Base-by-base conservation (phyloP, 2,797 vertebrate genomes). In the Chromobotia macracanthus region DNA sequence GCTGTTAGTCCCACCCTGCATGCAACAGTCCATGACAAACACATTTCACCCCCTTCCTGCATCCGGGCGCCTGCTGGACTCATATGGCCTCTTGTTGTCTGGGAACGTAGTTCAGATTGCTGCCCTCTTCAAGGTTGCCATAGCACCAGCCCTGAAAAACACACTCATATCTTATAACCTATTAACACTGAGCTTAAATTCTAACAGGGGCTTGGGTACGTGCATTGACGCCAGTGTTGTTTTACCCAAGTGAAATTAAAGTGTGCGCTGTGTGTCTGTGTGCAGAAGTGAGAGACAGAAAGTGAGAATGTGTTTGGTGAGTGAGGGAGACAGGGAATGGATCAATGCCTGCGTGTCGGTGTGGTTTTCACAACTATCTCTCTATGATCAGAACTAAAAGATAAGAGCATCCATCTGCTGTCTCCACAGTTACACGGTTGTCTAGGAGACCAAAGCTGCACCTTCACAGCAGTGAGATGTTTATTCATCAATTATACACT, bases 111-210 rank as follows among this genome's bases (percentile, higher is more conserved):
- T 87, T 87, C 81, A 85, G 82, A 87, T 89, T 73, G 81, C 89
- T 68, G 79, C 88, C 87, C 88, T 91, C 86, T 90, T 91, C 88
- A 78, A 82, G 88, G 90, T 92, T 92, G 89, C 91, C 91, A 90
- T 91, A 91, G 91, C 83, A 89, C 90, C 85, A 77, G 84, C 89
- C 89, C 89, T 90, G 85, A 87, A 90, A 84, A 91, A 0, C 92
- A 86, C 88, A 91, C 90, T 91, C 89, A 89, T 86, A 86, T 88
- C 88, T 79, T 83, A 86, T 84, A 86, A 87, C 87, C 88, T 86
- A 68, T 82, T 77, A 89, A 86, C 31, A 60, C 61, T 38, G 50
- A 23, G 69, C 44, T 11, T 60, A 66, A 61, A 64, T 72, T 61
- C 76, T 81, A 56, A 79, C 53, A 5, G 21, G 48, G 23, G 25